A percentile compares a stretch with the other conserved stretches of the same genome.
phyloP scores from a whole-genome alignment of 2,888 invertebrate genomes.

The Trissolcus brochymenae region DNA sequence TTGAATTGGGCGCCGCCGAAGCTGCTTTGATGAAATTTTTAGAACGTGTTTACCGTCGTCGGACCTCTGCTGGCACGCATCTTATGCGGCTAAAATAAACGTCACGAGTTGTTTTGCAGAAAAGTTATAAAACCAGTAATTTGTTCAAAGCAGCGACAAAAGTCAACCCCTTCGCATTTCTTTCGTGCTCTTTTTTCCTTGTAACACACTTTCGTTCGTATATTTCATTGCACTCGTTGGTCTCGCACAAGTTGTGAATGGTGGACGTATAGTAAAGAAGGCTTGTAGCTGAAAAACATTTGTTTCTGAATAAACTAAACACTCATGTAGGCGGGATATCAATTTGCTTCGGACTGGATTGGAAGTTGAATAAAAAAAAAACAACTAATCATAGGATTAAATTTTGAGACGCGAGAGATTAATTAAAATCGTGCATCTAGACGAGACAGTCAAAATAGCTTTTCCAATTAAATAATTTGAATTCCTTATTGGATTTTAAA shows the following conservation, averaged over 20 bases:
- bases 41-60: constrained; percentile 13
- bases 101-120: constrained; percentile 11
- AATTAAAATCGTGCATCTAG: too few relatives aligned
- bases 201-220: constrained; percentile 8
- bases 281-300: not conserved
- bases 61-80: constrained; percentile 8
- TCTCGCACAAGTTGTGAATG: too few relatives aligned
- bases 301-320: constrained; percentile 15
- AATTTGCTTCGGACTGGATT: too few relatives aligned
- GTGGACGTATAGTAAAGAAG: constrained; percentile 1
- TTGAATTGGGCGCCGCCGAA: not conserved
- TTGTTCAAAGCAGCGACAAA: constrained; percentile 29
- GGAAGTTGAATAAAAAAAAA: too few relatives aligned
- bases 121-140: constrained; percentile 40
- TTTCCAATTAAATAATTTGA: too few relatives aligned
- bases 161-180: constrained; percentile 30
- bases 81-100: constrained; percentile 25
- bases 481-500: too few relatives aligned
- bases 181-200: constrained; percentile 14
- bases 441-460: too few relatives aligned
- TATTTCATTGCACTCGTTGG: constrained; percentile 23
- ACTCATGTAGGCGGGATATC: too few relatives aligned
- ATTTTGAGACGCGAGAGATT: too few relatives aligned
- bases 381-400: too few relatives aligned
- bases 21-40: constrained; percentile 25